Conservation (phyloP, 2,113 vertebrate species). For the Bubo scandiacus region DNA sequence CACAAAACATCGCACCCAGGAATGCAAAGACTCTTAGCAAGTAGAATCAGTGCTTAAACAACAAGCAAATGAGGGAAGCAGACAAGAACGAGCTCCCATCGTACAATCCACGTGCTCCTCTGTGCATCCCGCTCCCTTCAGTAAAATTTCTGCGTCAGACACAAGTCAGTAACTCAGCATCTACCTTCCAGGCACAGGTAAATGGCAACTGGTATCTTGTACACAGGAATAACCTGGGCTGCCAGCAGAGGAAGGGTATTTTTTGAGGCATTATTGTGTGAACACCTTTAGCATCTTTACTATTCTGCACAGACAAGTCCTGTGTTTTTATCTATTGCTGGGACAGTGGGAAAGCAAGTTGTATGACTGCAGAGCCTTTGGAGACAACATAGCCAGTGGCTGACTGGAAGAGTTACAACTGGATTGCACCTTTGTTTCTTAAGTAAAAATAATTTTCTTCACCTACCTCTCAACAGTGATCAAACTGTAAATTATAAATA, state of each 20-base stretch:
- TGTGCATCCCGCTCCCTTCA: not conserved
- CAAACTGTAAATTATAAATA: not conserved
- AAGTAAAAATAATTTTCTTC: not conserved
- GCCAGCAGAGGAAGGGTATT: not conserved
- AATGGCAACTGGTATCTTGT: not conserved
- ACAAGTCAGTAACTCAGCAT: not conserved
- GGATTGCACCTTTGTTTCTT: not conserved
- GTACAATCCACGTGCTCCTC: not conserved
- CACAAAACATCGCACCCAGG: not conserved
- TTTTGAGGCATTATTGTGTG: not conserved
- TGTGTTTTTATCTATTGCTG: not conserved
- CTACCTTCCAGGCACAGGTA: not conserved
- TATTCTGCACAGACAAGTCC: not conserved
- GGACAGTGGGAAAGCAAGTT: not conserved
- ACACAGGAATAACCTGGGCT: not conserved
- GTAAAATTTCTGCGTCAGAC: not conserved
- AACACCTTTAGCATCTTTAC: not conserved
- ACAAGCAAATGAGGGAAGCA: not conserved
- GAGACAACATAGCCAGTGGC: not conserved
- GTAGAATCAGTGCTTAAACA: not conserved
- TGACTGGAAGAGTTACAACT: not conserved
- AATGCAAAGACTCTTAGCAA: not conserved
- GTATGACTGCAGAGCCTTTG: not conserved
- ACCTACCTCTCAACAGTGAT: not conserved
- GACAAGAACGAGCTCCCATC: not conserved